These are phyloP conservation scores for Patiria miniata DNA, from an alignment of 35 echinoderm and acorn worm genomes.

Conservation along the genomic window DNA sequence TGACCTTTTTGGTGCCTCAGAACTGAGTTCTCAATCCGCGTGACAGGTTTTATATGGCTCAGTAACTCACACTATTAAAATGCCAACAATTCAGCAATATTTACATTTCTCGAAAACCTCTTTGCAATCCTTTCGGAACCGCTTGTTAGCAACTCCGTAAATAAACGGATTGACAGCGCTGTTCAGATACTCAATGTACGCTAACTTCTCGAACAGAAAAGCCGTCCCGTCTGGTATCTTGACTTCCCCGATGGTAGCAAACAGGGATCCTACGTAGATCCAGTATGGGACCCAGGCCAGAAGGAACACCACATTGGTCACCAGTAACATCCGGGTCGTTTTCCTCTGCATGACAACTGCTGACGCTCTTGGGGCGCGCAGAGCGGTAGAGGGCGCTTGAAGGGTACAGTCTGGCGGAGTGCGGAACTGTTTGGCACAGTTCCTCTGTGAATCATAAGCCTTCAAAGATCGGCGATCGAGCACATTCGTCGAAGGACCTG, in stretches of 20 bases:
- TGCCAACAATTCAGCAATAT: no score
- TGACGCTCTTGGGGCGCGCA: no score
- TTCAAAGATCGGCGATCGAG: no score
- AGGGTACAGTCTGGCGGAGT: no score
- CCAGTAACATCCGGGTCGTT: background rate
- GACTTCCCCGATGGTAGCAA: background rate
- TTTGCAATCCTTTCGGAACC: constrained; percentile 5
- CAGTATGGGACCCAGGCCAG: background rate
- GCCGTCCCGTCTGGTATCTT: background rate
- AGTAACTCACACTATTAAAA: no score
- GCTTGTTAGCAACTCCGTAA: background rate
- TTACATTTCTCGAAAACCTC: background rate
- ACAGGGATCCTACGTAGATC: background rate
- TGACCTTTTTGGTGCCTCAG: no score
- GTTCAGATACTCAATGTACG: background rate
- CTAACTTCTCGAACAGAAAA: background rate
- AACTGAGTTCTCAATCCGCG: no score
- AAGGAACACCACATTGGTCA: background rate
- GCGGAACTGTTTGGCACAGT: no score
- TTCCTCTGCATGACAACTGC: background rate
- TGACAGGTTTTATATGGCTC: no score
- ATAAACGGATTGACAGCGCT: constrained; percentile 6
- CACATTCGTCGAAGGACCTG: no score
- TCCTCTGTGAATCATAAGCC: no score
- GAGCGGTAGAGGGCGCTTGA: no score